phyloP scores from a whole-genome alignment of 2,113 vertebrate species.

The Heterotilapia buettikoferi region DNA sequence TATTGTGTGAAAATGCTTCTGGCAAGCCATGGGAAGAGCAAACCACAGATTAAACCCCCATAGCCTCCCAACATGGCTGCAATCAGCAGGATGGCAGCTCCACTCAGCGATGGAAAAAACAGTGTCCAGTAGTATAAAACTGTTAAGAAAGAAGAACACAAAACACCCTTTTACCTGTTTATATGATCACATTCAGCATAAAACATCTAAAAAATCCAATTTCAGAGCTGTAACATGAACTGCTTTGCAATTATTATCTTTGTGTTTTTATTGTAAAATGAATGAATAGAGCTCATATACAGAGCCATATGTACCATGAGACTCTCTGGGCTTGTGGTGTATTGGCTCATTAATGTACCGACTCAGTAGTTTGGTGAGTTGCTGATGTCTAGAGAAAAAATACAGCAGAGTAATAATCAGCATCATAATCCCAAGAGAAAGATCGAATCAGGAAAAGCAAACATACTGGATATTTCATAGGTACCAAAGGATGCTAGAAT shows the following conservation, averaged over 20 bases:
- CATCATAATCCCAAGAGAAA: conserved; percentile 17
- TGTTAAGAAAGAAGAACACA: conserved; percentile 28
- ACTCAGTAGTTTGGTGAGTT: conserved; percentile 70
- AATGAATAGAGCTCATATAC: not conserved
- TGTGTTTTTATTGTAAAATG: not conserved
- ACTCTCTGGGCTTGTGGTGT: conserved; percentile 66
- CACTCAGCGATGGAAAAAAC: conserved; percentile 66
- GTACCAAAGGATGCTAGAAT: not conserved
- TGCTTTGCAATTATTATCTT: not conserved
- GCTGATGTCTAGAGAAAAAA: conserved; percentile 70
- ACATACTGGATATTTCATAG: not conserved
- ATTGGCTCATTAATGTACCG: conserved; percentile 59
- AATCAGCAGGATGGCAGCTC: conserved; percentile 66
- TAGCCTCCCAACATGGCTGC: conserved; percentile 67
- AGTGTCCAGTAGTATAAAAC: conserved; percentile 74
- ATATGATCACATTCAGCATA: not conserved
- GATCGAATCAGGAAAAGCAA: not conserved
- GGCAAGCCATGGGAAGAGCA: conserved; percentile 74
- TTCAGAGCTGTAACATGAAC: not conserved
- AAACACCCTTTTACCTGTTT: not conserved
- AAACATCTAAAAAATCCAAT: not conserved
- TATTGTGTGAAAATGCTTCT: conserved; percentile 72
- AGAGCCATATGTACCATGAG: conserved; percentile 54
- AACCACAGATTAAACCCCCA: conserved; percentile 59
- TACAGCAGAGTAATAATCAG: conserved; percentile 28